Conservation (phyloP, 2,113 vertebrate species). For the Peromyscus polionotus region DNA sequence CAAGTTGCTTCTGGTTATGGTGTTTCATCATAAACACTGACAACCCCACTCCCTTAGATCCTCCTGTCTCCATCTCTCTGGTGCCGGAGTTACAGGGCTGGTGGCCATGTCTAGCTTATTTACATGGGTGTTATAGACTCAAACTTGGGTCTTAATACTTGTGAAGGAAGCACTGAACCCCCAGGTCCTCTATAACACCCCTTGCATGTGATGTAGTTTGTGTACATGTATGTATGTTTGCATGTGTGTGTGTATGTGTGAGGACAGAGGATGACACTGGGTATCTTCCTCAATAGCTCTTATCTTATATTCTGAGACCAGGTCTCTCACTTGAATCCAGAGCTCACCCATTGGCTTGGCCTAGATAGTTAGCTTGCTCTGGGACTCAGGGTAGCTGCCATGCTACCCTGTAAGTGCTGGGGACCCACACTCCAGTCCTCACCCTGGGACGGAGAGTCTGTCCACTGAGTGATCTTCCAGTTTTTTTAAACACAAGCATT, state of each 20-base stretch:
- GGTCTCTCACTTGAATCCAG: neutral
- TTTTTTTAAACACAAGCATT: neutral
- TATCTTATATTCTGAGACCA: neutral
- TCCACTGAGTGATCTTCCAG: neutral
- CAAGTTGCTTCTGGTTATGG: neutral
- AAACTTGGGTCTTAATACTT: neutral
- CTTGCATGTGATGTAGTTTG: neutral
- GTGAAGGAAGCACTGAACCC: neutral
- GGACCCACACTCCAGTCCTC: neutral
- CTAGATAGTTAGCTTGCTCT: neutral
- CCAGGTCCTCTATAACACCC: neutral
- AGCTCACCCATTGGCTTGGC: neutral
- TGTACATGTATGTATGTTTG: neutral
- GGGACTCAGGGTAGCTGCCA: neutral
- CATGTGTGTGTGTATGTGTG: neutral
- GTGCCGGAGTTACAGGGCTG: neutral
- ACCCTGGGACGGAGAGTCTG: rapidly evolving
- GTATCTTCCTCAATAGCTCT: neutral
- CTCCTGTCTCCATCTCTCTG: neutral
- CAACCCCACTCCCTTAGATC: neutral
- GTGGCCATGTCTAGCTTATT: neutral
- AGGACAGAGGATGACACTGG: neutral
- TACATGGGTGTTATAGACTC: neutral
- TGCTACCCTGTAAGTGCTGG: neutral
- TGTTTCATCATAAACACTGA: neutral